These are phyloP conservation scores for Chiridota heheva DNA, from an alignment of 35 echinoderm and acorn worm genomes.

Conservation along the genomic window DNA sequence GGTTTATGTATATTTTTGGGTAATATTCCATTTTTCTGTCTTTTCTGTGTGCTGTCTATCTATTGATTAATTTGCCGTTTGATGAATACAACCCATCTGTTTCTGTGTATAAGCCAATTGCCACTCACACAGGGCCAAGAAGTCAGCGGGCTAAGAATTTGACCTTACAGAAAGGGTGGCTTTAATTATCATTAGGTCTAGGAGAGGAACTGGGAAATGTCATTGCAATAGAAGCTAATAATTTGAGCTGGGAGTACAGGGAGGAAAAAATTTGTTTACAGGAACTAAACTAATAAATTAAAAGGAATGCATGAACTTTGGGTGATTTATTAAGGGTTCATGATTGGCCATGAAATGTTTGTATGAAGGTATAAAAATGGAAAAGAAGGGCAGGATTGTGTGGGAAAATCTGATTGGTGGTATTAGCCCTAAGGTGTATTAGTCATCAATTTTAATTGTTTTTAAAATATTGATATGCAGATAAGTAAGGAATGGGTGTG, in stretches of 20 bases:
- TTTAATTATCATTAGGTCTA: not conserved
- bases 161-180: conserved; percentile 24
- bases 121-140: conserved; percentile 36
- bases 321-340: no score
- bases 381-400: conserved; percentile 50
- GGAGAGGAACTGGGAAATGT: conserved; percentile 33
- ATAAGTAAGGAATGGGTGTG: not conserved
- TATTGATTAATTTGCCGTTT: conserved; percentile 52
- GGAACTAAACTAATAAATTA: conserved; percentile 55
- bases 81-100: conserved; percentile 49
- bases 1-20: not conserved
- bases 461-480: conserved; percentile 26
- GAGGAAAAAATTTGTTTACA: conserved; percentile 37
- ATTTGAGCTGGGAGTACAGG: conserved; percentile 24
- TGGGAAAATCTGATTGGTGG: conserved; percentile 59
- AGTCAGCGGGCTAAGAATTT: conserved; percentile 46
- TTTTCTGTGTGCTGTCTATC: not conserved
- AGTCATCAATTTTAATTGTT: conserved; percentile 49
- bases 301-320: conserved; percentile 55
- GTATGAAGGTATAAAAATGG: no score
- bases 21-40: conserved; percentile 2
- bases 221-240: conserved; percentile 5
- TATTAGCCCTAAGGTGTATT: conserved; percentile 42
- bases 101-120: conserved; percentile 20
- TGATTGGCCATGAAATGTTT: no score